Evolutionary conservation across 2,113 vertebrate genomes (phyloP), one percentile per base, ranked within the genome.

Genomic region (Copsychus sechellarum): DNA sequence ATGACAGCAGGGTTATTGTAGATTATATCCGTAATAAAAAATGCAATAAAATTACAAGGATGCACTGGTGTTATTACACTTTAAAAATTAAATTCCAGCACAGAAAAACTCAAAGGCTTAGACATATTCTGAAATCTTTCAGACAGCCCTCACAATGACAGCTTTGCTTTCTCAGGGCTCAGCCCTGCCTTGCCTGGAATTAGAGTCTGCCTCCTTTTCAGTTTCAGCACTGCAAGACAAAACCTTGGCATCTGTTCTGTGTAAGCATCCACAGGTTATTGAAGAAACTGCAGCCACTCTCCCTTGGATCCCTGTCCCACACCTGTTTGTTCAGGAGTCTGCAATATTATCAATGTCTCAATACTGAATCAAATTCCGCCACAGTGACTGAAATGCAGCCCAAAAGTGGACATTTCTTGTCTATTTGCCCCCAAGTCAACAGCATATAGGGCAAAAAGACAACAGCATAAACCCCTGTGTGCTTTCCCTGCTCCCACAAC

Each of bases 21-120:
- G 85, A 76, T 47, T 2, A 79, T 69, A 87, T n/a, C 48, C 24
- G 2, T 84, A 84, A 92, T 76, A 91, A 92, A 90, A 92, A 95
- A 83, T 70, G 43, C 40, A 89, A 81, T 85, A 95, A 74, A 91
- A 91, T 78, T 79, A 89, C 86, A 84, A 81, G 77, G 43, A 80
- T 50, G 40, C 40, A 62, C 40, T 40, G 34, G 22, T 86, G 51
- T 92, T 94, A 67, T 60, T 67, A 91, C 47, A 72, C 69, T 91
- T 86, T 3, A 62, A 65, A 92, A 95, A 95, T 76, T 53, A 90
- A 92, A 92, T 88, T 88, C 50, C 40, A 80, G 50, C 66, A 77
- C 62, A 51, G 66, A 80, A 81, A 94, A 86, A 77, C 62, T 73
- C 76, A 77, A 29, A 66, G 57, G 60, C 60, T 48, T 33, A 73